Evolutionary conservation across 2,797 vertebrate genomes (phyloP).

Genomic region (Paguma larvata): DNA sequence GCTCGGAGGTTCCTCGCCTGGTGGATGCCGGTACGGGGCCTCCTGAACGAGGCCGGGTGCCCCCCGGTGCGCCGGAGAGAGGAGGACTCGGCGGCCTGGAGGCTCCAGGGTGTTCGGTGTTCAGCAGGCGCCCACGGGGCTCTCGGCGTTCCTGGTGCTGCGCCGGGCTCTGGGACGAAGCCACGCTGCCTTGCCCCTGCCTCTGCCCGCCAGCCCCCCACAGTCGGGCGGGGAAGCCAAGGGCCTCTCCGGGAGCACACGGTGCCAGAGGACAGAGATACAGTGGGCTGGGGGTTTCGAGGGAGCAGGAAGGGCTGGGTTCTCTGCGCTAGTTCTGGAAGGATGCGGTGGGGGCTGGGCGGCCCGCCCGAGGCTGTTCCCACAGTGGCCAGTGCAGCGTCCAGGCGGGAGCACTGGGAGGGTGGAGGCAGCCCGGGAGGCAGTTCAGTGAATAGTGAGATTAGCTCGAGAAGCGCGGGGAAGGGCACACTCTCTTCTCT

Average conservation of each 20-base stretch:
- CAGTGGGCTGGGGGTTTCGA: accelerated
- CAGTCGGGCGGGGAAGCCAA: accelerated
- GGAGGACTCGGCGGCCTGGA: accelerated
- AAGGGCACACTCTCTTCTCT: accelerated
- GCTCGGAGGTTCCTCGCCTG: constrained; percentile 96
- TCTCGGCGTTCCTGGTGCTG: neutral
- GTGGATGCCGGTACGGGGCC: constrained; percentile 94
- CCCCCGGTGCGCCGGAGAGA: neutral
- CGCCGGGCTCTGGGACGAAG: neutral
- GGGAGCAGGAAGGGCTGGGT: no score
- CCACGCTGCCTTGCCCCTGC: neutral
- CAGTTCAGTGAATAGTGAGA: neutral
- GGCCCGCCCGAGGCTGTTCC: neutral
- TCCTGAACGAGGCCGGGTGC: no score
- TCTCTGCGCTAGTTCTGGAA: neutral
- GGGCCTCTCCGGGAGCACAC: neutral
- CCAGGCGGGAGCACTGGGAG: neutral
- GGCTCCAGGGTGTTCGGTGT: accelerated
- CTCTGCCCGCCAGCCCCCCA: no score
- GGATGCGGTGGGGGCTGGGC: neutral
- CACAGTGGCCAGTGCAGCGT: accelerated
- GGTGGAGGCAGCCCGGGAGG: neutral
- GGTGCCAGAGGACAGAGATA: no score
- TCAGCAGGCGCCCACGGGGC: accelerated
- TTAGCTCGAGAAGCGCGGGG: neutral